Percentiles rank a stretch among this genome's conserved stretches.
phyloP scores from a whole-genome alignment of 2,113 vertebrate genomes.

The Trematomus loennbergii region DNA sequence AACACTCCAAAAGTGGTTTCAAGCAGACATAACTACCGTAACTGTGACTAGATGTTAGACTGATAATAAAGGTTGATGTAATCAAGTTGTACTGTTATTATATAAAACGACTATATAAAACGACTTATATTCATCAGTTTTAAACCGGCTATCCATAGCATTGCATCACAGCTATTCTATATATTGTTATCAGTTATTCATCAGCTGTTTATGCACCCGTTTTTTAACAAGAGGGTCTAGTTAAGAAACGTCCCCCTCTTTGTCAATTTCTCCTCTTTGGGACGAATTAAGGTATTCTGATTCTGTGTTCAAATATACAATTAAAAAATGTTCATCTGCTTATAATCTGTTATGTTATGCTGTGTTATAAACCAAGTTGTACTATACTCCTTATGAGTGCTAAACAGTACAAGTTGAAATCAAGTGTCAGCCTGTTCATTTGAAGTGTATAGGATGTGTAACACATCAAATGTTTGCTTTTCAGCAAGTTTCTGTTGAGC shows the following conservation, averaged over 20 bases:
- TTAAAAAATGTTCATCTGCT: not conserved
- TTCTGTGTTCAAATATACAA: no score
- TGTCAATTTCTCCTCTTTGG: no score
- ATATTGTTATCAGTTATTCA: not conserved
- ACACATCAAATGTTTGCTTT: conserved; percentile 22
- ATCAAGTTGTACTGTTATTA: not conserved
- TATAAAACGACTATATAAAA: not conserved
- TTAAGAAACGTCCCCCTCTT: no score
- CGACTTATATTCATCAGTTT: not conserved
- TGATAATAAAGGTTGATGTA: not conserved
- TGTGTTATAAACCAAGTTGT: not conserved
- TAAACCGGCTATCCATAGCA: no score
- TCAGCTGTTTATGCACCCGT: not conserved
- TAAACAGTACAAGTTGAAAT: not conserved
- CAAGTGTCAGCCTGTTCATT: not conserved
- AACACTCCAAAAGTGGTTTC: not conserved
- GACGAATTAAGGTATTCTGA: no score
- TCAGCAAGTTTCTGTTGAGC: conserved; percentile 14
- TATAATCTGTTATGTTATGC: not conserved
- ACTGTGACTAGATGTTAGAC: not conserved
- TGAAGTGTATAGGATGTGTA: conserved; percentile 6
- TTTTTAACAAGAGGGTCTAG: not conserved
- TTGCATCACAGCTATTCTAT: not conserved
- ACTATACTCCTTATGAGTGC: not conserved
- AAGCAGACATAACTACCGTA: not conserved